These are phyloP conservation scores for Jacana jacana DNA, from an alignment of 2,113 vertebrate species.

Conservation along the genomic window DNA sequence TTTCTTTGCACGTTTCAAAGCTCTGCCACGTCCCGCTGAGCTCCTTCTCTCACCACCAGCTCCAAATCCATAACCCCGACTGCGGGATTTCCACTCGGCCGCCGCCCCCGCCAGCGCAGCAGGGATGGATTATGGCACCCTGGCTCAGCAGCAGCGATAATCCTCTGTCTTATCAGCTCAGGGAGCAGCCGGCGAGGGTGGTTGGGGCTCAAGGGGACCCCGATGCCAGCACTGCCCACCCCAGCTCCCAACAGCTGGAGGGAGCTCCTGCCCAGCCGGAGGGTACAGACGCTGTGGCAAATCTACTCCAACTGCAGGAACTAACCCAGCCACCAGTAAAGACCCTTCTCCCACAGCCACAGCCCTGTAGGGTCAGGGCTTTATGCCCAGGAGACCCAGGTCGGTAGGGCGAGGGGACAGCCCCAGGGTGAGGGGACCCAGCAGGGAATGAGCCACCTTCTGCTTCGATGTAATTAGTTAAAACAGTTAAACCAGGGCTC, in stretches of 20 bases:
- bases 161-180: background rate
- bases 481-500: background rate
- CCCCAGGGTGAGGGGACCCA: background rate
- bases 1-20: background rate
- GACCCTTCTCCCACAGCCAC: background rate
- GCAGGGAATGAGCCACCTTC: background rate
- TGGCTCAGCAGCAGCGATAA: background rate
- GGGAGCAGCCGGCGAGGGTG: background rate
- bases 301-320: background rate
- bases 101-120: background rate
- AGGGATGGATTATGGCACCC: background rate
- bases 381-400: fast-evolving
- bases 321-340: background rate
- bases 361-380: background rate
- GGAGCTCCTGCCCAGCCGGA: background rate
- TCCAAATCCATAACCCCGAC: background rate
- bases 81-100: background rate
- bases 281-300: background rate
- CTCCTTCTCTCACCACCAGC: background rate
- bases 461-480: background rate
- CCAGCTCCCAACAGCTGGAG: background rate
- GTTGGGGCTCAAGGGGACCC: background rate
- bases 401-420: background rate
- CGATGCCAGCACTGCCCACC: fast-evolving
- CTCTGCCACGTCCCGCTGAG: slow-evolving; percentile 28